These are phyloP conservation scores for Drosophila hydei DNA, from an alignment of 1,140 invertebrate genomes.

Conservation along the genomic window DNA sequence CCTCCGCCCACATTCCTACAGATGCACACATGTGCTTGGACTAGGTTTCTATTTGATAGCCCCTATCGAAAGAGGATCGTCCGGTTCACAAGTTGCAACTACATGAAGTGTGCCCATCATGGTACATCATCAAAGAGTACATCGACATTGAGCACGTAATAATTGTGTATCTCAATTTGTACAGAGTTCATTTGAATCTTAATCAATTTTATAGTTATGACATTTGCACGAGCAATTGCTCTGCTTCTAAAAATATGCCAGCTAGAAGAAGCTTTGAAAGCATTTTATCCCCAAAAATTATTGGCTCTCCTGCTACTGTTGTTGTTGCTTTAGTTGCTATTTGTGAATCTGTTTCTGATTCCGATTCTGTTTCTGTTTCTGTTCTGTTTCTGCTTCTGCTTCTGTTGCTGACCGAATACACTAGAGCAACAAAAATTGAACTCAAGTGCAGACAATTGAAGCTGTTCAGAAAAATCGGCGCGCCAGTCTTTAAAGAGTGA, in stretches of 20 bases:
- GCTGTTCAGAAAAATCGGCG: constrained; percentile 57
- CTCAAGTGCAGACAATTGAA: constrained; percentile 82
- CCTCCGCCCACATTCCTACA: neutral
- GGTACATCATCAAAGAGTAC: no score
- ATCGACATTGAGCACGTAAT: constrained; percentile 68
- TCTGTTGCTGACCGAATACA: constrained; percentile 25
- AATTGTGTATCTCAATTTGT: constrained; percentile 76
- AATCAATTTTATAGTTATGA: constrained; percentile 81
- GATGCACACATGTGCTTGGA: no score
- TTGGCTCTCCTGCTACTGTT: constrained; percentile 12
- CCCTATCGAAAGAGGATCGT: no score
- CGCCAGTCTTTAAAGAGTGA: constrained; percentile 39
- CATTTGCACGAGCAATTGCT: constrained; percentile 42
- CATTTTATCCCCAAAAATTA: constrained; percentile 52
- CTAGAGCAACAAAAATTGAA: constrained; percentile 65
- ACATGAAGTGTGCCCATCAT: no score
- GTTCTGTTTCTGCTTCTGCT: constrained; percentile 14
- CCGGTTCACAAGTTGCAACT: no score
- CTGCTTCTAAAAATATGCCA: constrained; percentile 24
- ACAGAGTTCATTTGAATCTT: constrained; percentile 73
- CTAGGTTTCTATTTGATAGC: no score
- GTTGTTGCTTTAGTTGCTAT: constrained; percentile 9
- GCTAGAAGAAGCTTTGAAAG: constrained; percentile 56
- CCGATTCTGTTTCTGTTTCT: constrained; percentile 14
- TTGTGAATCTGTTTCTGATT: constrained; percentile 13